Evolutionary conservation across 2,888 invertebrate species (phyloP), one percentile per base, ranked within the genome.

Genomic region (Chloromyia formosa): DNA sequence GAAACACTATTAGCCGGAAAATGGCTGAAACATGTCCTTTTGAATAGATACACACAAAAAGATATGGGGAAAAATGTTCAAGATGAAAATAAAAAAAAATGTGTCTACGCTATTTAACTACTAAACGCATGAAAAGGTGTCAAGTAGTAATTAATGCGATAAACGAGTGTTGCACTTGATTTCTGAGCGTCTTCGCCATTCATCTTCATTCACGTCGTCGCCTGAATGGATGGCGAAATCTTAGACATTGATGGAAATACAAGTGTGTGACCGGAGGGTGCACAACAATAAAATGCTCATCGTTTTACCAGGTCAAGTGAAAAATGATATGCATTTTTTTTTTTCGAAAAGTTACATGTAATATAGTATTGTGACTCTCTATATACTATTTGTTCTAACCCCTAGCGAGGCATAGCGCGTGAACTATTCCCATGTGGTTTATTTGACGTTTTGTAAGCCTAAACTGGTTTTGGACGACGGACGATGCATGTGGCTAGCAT

Each of bases 121-220:
- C 27, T 12, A 60, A 60, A 23, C 12, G 12, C 27, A n/a, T 60
- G 22, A 60, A 53, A 68, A 68, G 45, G 68, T 68, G 68, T 68
- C 68, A 68, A 68, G 68, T 68, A 68, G 68, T 68, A 68, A 68
- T 68, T 68, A 68, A 68, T 68, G 53, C 68, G 27, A 60, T 60
- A 60, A 23, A 23, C 58, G 22, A 58, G 58, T 58, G 22, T 58
- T 22, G 22, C 27, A 23, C 60, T 23, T 20, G 60, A 23, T 60
- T 60, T 60, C 27, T 12, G 16, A 49, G 49, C 49, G 1, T 49
- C 16, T 49, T 49, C 16, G 2, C 10, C 12, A 1, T n/a, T n/a
- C 49, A 5, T 49, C 16, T 3, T 49, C 12, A 1, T n/a, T n/a
- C 49, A 5, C 49, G 2, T 49, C 49, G 16, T n/a, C 10, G 14